These are phyloP conservation scores for Coregonus suidteri DNA, from an alignment of 2,797 vertebrate genomes.

Conservation along the genomic window DNA sequence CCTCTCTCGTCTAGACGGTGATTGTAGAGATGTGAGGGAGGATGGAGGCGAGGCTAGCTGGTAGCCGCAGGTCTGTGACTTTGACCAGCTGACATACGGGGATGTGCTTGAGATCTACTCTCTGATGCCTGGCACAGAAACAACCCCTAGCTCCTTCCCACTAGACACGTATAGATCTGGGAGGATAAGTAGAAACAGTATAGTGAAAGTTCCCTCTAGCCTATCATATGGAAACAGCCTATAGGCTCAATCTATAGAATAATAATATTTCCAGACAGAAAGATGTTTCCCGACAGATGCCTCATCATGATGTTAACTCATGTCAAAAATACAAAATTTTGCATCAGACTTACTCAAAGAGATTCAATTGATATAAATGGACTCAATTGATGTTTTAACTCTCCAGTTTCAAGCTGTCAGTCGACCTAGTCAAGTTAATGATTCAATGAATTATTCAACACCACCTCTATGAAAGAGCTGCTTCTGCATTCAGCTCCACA, in stretches of 20 bases:
- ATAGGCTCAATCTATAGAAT: neutral
- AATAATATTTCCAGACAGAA: too few relatives aligned
- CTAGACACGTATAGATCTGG: neutral
- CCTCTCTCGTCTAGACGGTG: neutral
- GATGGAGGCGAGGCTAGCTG: neutral
- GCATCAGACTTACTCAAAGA: neutral
- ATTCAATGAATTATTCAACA: neutral
- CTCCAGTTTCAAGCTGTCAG: neutral
- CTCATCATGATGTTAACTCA: neutral
- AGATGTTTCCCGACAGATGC: too few relatives aligned
- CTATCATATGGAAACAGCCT: neutral
- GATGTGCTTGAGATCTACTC: neutral
- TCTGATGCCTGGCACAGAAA: neutral
- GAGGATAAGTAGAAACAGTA: too few relatives aligned
- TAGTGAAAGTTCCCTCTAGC: neutral
- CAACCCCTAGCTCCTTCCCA: neutral
- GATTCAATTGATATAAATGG: neutral
- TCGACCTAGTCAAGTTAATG: neutral
- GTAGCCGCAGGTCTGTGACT: neutral
- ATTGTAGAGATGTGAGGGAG: neutral
- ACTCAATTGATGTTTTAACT: neutral
- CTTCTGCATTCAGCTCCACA: neutral
- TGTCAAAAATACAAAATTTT: neutral
- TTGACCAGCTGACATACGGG: neutral
- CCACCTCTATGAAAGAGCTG: neutral